These are phyloP conservation scores for Protonemura montana DNA, from an alignment of 2,888 invertebrate species.

Conservation along the genomic window DNA sequence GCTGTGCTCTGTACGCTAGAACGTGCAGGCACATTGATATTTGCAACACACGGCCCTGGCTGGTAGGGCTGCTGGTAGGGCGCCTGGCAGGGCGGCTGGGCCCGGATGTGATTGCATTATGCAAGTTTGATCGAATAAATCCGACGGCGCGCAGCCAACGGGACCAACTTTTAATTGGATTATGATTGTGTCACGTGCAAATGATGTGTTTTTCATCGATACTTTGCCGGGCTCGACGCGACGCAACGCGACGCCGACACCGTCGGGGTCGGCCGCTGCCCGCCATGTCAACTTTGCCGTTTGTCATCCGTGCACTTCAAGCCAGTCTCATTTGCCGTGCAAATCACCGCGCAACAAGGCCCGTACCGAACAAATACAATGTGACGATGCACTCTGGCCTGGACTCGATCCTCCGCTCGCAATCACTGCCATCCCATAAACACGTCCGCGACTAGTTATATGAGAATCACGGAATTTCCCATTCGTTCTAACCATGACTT, in stretches of 20 bases:
- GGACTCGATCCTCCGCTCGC: neutral
- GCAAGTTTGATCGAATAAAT: slow-evolving; percentile 14
- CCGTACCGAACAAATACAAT: neutral
- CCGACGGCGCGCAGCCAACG: neutral
- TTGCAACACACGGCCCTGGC: neutral
- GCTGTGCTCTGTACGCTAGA: neutral
- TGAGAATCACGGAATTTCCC: neutral
- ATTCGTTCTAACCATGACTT: slow-evolving; percentile 26
- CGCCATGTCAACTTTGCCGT: no score
- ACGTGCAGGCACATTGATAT: neutral
- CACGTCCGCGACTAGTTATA: neutral
- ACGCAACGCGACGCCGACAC: no score
- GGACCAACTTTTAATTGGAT: slow-evolving; percentile 49
- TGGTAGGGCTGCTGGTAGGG: neutral
- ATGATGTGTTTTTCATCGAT: slow-evolving; percentile 24
- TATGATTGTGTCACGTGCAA: slow-evolving; percentile 43
- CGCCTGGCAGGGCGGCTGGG: neutral
- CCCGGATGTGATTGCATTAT: neutral
- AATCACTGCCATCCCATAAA: neutral
- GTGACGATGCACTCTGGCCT: neutral
- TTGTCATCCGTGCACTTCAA: neutral
- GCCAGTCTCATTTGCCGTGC: neutral
- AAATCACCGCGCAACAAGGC: neutral
- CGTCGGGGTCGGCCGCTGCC: no score
- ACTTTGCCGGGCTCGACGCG: neutral